Conservation (phyloP, 2,113 vertebrate species). For the Mirounga angustirostris region DNA sequence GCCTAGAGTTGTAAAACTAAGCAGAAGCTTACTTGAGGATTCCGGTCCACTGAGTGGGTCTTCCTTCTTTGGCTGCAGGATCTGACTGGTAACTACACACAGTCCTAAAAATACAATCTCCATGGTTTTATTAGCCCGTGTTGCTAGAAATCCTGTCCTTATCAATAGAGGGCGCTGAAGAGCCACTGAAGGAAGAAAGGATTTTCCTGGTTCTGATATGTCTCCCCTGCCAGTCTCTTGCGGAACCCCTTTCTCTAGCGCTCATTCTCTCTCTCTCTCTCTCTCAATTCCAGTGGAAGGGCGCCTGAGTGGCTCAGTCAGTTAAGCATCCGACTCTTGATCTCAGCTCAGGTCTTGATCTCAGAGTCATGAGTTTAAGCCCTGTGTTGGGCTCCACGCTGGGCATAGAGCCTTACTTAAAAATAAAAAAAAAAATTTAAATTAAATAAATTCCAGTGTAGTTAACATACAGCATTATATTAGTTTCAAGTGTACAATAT, state of each 20-base stretch:
- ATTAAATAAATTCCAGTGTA: background rate
- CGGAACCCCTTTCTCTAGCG: background rate
- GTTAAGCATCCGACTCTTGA: too few relatives aligned
- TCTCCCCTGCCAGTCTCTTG: background rate
- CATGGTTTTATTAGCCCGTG: constrained; percentile 89
- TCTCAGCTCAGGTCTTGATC: too few relatives aligned
- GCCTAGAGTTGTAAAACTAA: constrained; percentile 92
- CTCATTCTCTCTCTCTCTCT: too few relatives aligned
- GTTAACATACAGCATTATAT: background rate
- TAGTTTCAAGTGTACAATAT: background rate
- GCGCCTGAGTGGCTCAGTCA: too few relatives aligned
- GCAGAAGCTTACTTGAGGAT: constrained; percentile 93
- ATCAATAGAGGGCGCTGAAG: background rate
- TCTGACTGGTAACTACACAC: constrained; percentile 91
- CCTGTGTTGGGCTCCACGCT: too few relatives aligned
- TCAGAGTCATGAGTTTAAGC: too few relatives aligned
- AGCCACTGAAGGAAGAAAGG: background rate
- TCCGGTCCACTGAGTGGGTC: constrained; percentile 91
- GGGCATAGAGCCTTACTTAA: background rate
- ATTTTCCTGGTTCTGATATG: background rate
- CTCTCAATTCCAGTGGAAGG: too few relatives aligned
- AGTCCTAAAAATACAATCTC: constrained; percentile 89
- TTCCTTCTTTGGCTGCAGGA: constrained; percentile 91
- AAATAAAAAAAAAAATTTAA: background rate
- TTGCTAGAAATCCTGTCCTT: background rate